Evolutionary conservation across 2,797 vertebrate genomes (phyloP), one percentile per base, ranked within the genome.

Genomic region (Anabacerthia variegaticeps): DNA sequence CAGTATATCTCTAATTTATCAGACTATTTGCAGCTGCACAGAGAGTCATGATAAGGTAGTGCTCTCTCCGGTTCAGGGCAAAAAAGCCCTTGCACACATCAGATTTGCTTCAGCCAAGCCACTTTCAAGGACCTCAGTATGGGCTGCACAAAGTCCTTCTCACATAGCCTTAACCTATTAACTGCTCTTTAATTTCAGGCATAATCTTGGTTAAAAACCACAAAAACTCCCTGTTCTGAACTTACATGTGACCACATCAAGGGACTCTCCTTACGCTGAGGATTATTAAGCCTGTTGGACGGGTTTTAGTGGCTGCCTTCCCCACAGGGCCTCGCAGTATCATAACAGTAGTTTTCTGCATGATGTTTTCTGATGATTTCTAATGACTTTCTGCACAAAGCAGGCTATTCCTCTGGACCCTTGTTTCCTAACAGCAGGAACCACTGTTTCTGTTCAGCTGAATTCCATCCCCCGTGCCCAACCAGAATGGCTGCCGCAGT

Each of bases 191-290:
- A 73, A 92, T 74, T 83, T 86, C 92, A 95, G 88, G 62, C 84
- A 56, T 66, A 78, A 96, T 90, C 88, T 86, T 22, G 32, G 76
- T 92, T 78, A 85, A 94, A 87, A 68, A 8, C 74, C 73, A 74
- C 76, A 83, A 83, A 88, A 88, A 6, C 72, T 79, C 75, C 79
- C 76, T 75, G 69, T 88, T 88, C 94, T 89, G 81, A 78, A 39
- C 66, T 79, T 63, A 11, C 52, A 78, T 79, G 82, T 84, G 89
- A 90, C 89, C 93, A 93, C 92, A 96, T 92, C 87, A 96, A 96
- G 67, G 81, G 54, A n/a, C 49, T 93, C 36, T 44, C 2, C 39
- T 85, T 59, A 20, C 1, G 28, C 21, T 24, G 73, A 43, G 67
- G 67, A 68, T 66, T 58, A 93, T 56, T 43, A 62, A 95, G 72